Evolutionary conservation across 2,888 invertebrate genomes (phyloP), one percentile per base, ranked within the genome.

Genomic region (Anorthoa munda): DNA sequence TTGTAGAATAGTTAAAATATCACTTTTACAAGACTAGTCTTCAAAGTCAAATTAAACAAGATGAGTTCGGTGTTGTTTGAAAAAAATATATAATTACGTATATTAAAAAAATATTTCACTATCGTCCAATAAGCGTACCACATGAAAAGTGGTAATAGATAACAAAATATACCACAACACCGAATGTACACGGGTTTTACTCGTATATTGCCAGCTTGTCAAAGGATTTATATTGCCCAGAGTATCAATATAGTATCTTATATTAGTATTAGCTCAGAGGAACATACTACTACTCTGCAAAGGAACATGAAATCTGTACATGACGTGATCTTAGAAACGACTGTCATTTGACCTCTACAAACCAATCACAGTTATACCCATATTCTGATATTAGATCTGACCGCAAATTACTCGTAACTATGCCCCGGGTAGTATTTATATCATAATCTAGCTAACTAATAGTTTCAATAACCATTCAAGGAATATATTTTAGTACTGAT

Each of bases 181-280:
- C 5, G 5, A 18, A 70, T 26, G 7, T 18, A 46, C 46, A 71
- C 55, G 45, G 26, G 53, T 55, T 31, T 55, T 21, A 31, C n/a
- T 58, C n/a, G 12, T 31, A 46, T 70, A 50, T 71, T 50, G 48
- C 48, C 23, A 13, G 21, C 15, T 72, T 48, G 39, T n/a, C 39
- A 50, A n/a, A 56, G 15, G 48, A 23, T 39, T 66, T 21, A 4
- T 31, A n/a, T 48, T 48, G 48, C 56, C 55, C 21, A 45, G n/a
- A 46, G 46, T n/a, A 31, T 18, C 15, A 23, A 45, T 7, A 12
- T 17, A n/a, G 15, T 23, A 56, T 4, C 26, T 13, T 4, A 0
- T 46, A 15, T 7, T 46, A 18, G 23, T 55, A 55, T 48, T 23
- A 23, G 18, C 23, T 72, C 12, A 21, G 18, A 9, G 9, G 13